Conservation (phyloP, 2,113 vertebrate species). For the Channa maculata region DNA sequence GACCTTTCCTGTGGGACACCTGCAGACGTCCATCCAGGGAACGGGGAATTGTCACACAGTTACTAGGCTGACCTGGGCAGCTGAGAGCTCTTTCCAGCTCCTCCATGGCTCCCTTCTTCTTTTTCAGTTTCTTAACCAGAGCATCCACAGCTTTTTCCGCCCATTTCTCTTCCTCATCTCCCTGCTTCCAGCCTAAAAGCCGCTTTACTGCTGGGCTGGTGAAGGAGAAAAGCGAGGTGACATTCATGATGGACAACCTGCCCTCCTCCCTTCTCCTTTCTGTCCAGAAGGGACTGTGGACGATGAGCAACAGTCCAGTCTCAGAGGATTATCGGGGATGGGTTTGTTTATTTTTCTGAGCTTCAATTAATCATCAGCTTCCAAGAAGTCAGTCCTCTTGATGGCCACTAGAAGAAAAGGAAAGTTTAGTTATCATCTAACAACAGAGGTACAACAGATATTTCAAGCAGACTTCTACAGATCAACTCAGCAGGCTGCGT, state of each 20-base stretch:
- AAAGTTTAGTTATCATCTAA: conserved; percentile 1
- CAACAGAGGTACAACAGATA: neutral
- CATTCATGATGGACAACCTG: conserved; percentile 87
- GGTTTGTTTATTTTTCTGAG: neutral
- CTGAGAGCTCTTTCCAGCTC: conserved; percentile 95
- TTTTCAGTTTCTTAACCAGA: conserved; percentile 97
- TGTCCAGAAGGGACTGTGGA: conserved; percentile 31
- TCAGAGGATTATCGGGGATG: conserved; percentile 3
- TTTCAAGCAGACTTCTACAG: neutral
- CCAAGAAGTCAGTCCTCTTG: conserved; percentile 19
- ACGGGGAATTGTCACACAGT: conserved; percentile 96
- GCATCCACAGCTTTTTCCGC: conserved; percentile 97
- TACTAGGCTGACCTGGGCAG: conserved; percentile 95
- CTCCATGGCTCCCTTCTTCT: conserved; percentile 99
- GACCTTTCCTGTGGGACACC: conserved; percentile 95
- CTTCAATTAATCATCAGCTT: conserved; percentile 38
- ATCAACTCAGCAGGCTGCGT: neutral
- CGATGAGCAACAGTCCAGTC: conserved; percentile 33
- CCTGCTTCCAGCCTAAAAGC: conserved; percentile 97
- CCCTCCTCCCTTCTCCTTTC: conserved; percentile 59
- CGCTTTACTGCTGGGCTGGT: conserved; percentile 97
- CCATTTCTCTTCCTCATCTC: conserved; percentile 98
- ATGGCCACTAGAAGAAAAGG: conserved; percentile 39
- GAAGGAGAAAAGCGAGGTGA: conserved; percentile 98
- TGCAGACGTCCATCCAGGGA: conserved; percentile 95